Evolutionary conservation across 1,140 invertebrate genomes (phyloP).

Genomic region (Orchestia grillus): DNA sequence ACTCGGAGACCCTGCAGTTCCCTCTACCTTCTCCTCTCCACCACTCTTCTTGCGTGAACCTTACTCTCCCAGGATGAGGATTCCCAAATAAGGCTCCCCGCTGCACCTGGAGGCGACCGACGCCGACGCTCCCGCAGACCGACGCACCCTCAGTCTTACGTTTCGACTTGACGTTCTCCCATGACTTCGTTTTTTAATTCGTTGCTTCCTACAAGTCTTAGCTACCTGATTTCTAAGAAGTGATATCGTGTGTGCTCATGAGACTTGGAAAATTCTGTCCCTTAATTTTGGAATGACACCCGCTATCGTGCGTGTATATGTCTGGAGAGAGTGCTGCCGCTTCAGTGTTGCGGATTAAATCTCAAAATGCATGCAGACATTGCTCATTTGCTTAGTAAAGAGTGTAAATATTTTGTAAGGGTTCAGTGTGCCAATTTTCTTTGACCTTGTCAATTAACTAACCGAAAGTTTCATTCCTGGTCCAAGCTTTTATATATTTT

Average conservation of each 20-base stretch:
- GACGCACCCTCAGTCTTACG: background rate
- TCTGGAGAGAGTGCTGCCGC: conserved; percentile 19
- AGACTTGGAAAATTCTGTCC: conserved; percentile 29
- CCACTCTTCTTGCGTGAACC: conserved; percentile 5
- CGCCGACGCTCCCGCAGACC: background rate
- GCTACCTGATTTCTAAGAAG: conserved; percentile 26
- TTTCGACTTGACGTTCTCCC: conserved; percentile 25
- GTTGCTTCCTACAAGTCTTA: conserved; percentile 52
- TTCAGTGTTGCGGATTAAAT: conserved; percentile 50
- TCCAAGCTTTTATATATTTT: conserved; percentile 34
- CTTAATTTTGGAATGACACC: conserved; percentile 44
- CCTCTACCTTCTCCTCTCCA: background rate
- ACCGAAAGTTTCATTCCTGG: conserved; percentile 46
- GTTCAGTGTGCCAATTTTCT: conserved; percentile 37
- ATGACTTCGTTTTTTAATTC: conserved; percentile 21
- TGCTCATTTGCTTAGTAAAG: conserved; percentile 21
- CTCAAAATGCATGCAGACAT: conserved; percentile 54
- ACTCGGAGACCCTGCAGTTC: background rate
- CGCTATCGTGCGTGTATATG: conserved; percentile 48
- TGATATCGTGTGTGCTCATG: conserved; percentile 43
- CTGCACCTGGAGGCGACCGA: background rate
- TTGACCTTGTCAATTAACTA: conserved; percentile 25
- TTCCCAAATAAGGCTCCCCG: conserved; percentile 2
- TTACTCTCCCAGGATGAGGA: conserved; percentile 6
- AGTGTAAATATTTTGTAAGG: background rate